Conservation (phyloP, 1,140 invertebrate genomes). For the Nylanderia fulva region DNA sequence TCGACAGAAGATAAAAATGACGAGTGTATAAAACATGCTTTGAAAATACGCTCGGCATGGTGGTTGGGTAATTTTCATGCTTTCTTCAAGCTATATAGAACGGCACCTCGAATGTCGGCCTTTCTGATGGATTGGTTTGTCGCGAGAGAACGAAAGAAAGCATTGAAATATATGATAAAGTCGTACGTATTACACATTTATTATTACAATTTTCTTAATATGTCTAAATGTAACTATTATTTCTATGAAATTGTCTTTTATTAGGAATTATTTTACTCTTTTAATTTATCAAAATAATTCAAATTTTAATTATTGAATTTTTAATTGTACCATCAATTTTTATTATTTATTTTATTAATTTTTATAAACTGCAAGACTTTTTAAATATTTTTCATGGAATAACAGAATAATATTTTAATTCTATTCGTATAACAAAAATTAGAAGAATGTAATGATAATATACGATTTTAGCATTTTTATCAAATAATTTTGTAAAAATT, state of each 20-base stretch:
- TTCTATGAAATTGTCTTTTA: conserved; percentile 18
- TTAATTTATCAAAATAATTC: neutral
- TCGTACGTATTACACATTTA: conserved; percentile 91
- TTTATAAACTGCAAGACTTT: too few relatives aligned
- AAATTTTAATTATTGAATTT: conserved; percentile 7
- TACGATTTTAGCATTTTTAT: neutral
- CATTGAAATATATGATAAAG: conserved; percentile 96
- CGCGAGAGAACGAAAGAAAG: conserved; percentile 95
- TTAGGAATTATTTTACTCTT: neutral
- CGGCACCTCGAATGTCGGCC: conserved; percentile 97
- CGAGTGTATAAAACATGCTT: conserved; percentile 94
- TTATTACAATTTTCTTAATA: conserved; percentile 22
- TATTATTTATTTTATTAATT: neutral
- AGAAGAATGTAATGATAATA: neutral
- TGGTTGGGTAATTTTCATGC: conserved; percentile 95
- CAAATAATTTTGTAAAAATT: conserved; percentile 32
- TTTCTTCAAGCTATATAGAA: conserved; percentile 95
- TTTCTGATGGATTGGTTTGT: conserved; percentile 99
- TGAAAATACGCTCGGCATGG: conserved; percentile 96
- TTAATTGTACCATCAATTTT: conserved; percentile 2
- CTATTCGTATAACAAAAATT: neutral
- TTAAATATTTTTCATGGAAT: neutral
- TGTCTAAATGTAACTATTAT: neutral
- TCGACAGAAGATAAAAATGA: conserved; percentile 92
- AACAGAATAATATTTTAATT: neutral